Conservation (phyloP, 2,113 vertebrate genomes). For the Cepphus grylle region DNA sequence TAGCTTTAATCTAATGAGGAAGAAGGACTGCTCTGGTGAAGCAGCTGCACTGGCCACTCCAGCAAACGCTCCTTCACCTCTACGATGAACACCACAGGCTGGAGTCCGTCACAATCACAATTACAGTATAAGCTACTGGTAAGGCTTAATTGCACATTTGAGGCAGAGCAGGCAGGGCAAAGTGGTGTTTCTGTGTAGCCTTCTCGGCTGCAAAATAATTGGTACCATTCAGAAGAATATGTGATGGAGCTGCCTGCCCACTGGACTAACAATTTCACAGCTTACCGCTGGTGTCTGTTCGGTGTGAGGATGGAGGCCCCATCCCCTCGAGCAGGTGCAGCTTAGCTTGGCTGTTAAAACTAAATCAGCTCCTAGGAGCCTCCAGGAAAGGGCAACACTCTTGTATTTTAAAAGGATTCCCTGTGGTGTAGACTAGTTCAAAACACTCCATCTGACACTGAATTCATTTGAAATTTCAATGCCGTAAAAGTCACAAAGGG, state of each 20-base stretch:
- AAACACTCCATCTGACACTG: not conserved
- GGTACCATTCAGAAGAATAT: not conserved
- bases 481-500: not conserved
- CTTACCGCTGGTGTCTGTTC: not conserved
- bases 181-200: not conserved
- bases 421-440: not conserved
- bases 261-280: not conserved
- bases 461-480: not conserved
- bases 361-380: not conserved
- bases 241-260: not conserved
- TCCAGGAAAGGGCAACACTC: not conserved
- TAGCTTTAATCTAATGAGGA: not conserved
- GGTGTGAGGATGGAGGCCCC: not conserved
- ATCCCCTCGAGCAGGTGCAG: not conserved
- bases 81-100: not conserved
- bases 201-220: not conserved
- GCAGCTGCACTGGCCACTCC: not conserved
- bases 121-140: not conserved
- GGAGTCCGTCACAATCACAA: not conserved
- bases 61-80: not conserved
- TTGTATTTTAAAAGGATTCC: not conserved
- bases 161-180: not conserved
- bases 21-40: not conserved
- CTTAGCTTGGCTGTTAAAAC: not conserved
- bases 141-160: constrained; percentile 16